These are phyloP conservation scores for Drosophila kanekoi DNA, from an alignment of 2,888 invertebrate genomes.

Conservation along the genomic window DNA sequence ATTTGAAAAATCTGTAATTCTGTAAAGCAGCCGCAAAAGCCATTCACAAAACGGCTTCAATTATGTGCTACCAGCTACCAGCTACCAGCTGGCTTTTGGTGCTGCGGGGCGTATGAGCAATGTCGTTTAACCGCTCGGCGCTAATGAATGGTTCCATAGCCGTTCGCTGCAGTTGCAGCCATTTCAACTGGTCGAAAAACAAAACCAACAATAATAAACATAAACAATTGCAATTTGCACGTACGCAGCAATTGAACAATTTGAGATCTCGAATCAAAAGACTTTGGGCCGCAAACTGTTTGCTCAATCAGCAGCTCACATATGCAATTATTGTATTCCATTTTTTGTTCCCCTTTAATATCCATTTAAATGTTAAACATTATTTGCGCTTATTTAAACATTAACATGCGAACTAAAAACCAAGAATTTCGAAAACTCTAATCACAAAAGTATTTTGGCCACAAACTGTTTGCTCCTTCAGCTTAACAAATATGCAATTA, in stretches of 20 bases:
- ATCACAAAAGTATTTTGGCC: conserved; percentile 55
- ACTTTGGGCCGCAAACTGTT: conserved; percentile 43
- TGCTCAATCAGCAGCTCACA: conserved; percentile 24
- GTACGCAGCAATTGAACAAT: conserved; percentile 39
- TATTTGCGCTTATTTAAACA: no score
- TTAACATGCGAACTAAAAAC: neutral
- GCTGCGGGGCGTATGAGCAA: conserved; percentile 68
- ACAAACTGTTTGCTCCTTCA: conserved; percentile 40
- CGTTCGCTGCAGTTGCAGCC: conserved; percentile 19
- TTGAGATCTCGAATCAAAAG: conserved; percentile 47
- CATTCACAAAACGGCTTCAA: conserved; percentile 67
- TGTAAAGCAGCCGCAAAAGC: conserved; percentile 58
- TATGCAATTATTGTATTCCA: conserved; percentile 16
- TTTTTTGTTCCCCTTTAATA: neutral
- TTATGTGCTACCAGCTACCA: conserved; percentile 56
- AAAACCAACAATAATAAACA: neutral
- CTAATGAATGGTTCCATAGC: conserved; percentile 66
- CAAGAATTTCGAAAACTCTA: conserved; percentile 9
- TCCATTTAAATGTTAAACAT: conserved; percentile 4
- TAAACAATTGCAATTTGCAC: conserved; percentile 47
- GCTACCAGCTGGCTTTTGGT: conserved; percentile 30
- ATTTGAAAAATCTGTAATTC: conserved; percentile 78
- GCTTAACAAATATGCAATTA: conserved; percentile 10
- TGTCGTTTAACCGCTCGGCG: conserved; percentile 61
- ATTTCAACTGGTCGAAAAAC: neutral